Conservation (phyloP, 1,140 invertebrate genomes). For the Bombus difficillimus region DNA sequence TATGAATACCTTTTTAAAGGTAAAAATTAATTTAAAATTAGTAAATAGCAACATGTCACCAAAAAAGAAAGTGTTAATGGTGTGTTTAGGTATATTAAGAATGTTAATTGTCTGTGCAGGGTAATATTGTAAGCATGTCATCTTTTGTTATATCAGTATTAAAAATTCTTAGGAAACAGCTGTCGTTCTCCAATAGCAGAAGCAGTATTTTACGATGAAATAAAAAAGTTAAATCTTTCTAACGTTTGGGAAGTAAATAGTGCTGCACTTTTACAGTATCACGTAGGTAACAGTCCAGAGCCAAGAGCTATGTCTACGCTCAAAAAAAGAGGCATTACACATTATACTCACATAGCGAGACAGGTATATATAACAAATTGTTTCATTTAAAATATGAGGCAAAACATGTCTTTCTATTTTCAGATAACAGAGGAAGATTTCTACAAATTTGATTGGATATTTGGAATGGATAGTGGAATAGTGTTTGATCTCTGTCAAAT, state of each 20-base stretch:
- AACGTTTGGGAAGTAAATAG: slow-evolving; percentile 93
- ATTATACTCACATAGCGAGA: slow-evolving; percentile 90
- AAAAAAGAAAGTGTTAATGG: slow-evolving; percentile 82
- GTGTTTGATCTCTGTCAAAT: slow-evolving; percentile 86
- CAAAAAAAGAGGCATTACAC: slow-evolving; percentile 86
- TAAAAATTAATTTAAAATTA: neutral
- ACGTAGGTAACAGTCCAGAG: slow-evolving; percentile 92
- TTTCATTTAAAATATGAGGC: neutral
- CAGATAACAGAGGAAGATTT: slow-evolving; percentile 89
- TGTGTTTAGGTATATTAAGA: slow-evolving; percentile 81
- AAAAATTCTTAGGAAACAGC: slow-evolving; percentile 89
- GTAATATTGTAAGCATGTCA: neutral
- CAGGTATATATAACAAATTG: slow-evolving; percentile 83
- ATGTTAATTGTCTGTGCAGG: neutral
- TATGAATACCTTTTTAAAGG: no score
- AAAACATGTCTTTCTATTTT: slow-evolving; percentile 68
- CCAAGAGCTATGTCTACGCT: slow-evolving; percentile 88
- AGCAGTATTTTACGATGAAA: slow-evolving; percentile 91
- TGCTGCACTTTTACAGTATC: slow-evolving; percentile 92
- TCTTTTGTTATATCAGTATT: neutral
- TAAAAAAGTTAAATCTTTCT: slow-evolving; percentile 85
- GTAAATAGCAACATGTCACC: slow-evolving; percentile 55
- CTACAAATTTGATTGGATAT: slow-evolving; percentile 91
- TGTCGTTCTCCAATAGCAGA: slow-evolving; percentile 98
- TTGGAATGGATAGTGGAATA: slow-evolving; percentile 95